Base-by-base conservation (phyloP, 2,888 invertebrate species). In the Acleris emargana region DNA sequence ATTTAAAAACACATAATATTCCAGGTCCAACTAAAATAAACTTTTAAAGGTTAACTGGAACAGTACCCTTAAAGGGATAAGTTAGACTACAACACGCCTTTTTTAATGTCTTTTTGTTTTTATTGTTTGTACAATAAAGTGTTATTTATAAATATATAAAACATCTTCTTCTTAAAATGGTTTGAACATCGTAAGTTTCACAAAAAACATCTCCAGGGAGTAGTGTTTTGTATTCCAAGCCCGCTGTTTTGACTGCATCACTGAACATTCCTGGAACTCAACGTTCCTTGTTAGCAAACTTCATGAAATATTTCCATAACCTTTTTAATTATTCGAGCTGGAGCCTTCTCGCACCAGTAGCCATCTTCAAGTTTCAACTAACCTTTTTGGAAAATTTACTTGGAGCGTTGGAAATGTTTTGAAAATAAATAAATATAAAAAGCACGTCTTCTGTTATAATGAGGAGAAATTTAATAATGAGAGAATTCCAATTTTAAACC, bases 201-300 rank as follows among this genome's bases (percentile, higher is more conserved):
- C 20, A 42, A 18, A 60, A 5, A 43, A 2, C 16, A 16, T 17
- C 45, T 17, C 45, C n/a, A 25, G 25, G 25, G 25, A 1, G 25
- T 7, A 1, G 6, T 25, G 6, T 25, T 25, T 6, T 45, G 17
- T 45, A 45, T 45, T n/a, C 7, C 45, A 45, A 45, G n/a, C 11
- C n/a, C 43, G n/a, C 45, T 45, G 6, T 17, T 45, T 17, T 2
- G 38, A 17, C 17, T n/a, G 45, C 45, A 17, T 45, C 45, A 6
- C 45, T 25, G 45, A 45, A 45, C 13, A 61, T 61, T 61, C 38
- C 45, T 6, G 20, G 20, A 53, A 53, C 42, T 28, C 45, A 18
- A 32, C 52, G 53, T 45, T 61, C 38, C 28, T 22, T 32, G 53
- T 54, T 54, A 61, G 16, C n/a, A 54, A 61, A 45, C 45, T 13